A percentile compares a stretch with the other conserved stretches of the same genome.
These are phyloP conservation scores for Platichthys flesus DNA, from an alignment of 2,113 vertebrate species.

Conservation along the genomic window DNA sequence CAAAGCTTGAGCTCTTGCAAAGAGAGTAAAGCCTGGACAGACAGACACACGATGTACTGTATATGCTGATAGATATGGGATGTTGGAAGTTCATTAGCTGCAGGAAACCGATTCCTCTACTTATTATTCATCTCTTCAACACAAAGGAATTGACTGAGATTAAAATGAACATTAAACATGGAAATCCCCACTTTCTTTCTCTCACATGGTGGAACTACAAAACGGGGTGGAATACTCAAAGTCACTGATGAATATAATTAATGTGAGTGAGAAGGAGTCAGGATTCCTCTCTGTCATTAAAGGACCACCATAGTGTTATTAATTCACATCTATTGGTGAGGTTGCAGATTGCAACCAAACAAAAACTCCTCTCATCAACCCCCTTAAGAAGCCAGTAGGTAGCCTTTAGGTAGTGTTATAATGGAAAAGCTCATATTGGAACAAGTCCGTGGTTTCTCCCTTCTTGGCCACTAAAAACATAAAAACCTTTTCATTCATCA, in stretches of 20 bases:
- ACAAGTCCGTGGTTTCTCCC: too few species aligned
- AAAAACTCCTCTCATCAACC: too few species aligned
- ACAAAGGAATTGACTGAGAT: slow-evolving; percentile 6
- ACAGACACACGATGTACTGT: neutral
- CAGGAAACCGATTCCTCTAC: neutral
- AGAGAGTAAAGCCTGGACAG: neutral
- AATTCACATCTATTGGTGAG: too few species aligned
- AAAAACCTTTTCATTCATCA: too few species aligned
- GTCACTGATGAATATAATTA: neutral
- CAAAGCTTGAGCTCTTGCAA: neutral
- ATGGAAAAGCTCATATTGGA: too few species aligned
- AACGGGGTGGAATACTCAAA: neutral
- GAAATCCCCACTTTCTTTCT: neutral
- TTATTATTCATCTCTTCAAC: slow-evolving; percentile 4
- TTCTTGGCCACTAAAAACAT: too few species aligned
- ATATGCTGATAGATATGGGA: neutral
- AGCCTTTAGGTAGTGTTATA: too few species aligned
- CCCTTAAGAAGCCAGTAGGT: too few species aligned
- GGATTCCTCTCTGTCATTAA: neutral
- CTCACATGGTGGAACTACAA: neutral
- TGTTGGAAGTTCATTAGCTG: neutral
- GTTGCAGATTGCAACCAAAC: too few species aligned
- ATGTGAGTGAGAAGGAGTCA: neutral
- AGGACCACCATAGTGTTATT: neutral
- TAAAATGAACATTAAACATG: slow-evolving; percentile 1